Evolutionary conservation across 2,113 vertebrate genomes (phyloP).

Genomic region (Gallinago undulata): DNA sequence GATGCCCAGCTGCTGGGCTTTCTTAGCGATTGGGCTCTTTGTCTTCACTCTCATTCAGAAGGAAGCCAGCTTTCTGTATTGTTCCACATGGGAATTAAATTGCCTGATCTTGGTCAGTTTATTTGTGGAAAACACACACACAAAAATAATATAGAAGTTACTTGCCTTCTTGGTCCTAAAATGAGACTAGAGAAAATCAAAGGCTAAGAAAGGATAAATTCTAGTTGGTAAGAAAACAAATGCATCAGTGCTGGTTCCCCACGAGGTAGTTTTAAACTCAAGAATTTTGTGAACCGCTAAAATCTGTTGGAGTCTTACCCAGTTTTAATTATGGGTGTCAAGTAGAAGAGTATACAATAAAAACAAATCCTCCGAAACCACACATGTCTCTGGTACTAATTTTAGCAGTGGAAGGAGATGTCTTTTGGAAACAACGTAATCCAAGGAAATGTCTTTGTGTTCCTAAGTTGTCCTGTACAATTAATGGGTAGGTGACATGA

Average conservation of each 20-base stretch:
- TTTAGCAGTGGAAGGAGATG: neutral
- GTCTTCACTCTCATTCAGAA: neutral
- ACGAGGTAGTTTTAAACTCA: neutral
- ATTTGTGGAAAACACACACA: neutral
- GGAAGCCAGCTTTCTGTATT: conserved; percentile 1
- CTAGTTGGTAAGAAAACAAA: neutral
- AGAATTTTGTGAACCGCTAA: neutral
- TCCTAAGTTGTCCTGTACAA: neutral
- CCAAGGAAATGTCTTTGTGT: neutral
- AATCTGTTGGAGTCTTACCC: conserved; percentile 4
- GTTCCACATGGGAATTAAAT: neutral
- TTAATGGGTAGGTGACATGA: neutral
- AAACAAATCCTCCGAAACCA: neutral
- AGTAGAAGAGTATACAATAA: neutral
- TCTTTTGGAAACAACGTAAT: neutral
- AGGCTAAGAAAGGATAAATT: neutral
- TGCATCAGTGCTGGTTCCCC: neutral
- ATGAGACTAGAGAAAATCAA: neutral
- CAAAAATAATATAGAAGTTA: neutral
- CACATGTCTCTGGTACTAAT: neutral
- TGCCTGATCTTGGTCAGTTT: neutral
- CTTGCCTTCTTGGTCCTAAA: neutral
- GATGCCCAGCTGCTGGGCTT: conserved; percentile 7
- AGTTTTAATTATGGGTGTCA: conserved; percentile 1
- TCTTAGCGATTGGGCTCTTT: neutral